Percentiles rank a stretch among this genome's conserved stretches.
Conservation (phyloP, 2,888 invertebrate species). For the Drosophila mayaguana region DNA sequence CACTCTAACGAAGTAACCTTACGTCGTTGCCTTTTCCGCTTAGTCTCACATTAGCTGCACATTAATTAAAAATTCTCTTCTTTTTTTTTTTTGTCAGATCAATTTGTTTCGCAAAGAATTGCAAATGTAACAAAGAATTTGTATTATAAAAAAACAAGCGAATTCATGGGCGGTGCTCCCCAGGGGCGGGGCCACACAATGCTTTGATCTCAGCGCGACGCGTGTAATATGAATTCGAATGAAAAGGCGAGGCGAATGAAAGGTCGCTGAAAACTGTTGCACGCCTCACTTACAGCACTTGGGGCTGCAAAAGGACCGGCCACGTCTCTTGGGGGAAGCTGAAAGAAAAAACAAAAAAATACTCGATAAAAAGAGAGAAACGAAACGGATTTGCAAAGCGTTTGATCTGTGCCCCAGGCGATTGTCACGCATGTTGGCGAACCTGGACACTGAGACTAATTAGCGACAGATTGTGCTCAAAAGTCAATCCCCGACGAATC, state of each 20-base stretch:
- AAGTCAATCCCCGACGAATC: neutral
- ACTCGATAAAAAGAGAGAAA: neutral
- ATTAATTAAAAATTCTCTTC: neutral
- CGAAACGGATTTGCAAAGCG: conserved; percentile 31
- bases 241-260: conserved; percentile 1
- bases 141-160: neutral
- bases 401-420: conserved; percentile 65
- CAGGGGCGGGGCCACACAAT: conserved; percentile 3
- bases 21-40: neutral
- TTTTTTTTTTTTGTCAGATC: neutral
- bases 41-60: neutral
- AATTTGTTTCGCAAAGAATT: neutral
- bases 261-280: conserved; percentile 2
- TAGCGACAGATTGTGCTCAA: conserved; percentile 36
- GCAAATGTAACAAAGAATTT: conserved; percentile 2
- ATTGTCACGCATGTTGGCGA: conserved; percentile 56
- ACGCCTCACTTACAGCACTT: neutral
- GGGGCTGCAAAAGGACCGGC: neutral
- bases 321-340: conserved; percentile 1
- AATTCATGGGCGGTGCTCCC: conserved; percentile 6
- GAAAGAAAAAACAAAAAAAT: neutral
- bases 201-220: conserved; percentile 49
- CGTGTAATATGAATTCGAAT: conserved; percentile 23
- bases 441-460: conserved; percentile 45
- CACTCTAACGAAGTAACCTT: neutral